Base-by-base conservation (phyloP, 2,113 vertebrate genomes). In the Platysternon megacephalum region DNA sequence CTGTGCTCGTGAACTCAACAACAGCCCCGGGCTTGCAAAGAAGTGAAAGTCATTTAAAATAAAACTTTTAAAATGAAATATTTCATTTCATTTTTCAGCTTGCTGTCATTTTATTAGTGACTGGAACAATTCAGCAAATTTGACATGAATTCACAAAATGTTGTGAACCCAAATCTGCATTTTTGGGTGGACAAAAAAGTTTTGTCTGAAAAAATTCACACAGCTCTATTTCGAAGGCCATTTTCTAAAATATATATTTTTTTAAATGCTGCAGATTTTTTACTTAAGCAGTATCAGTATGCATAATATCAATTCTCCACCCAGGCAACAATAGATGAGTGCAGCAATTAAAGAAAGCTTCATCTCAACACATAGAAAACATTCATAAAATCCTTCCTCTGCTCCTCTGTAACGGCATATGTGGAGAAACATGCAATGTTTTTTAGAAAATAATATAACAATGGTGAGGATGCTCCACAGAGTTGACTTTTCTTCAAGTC, bases 351-450 rank as follows among this genome's bases (percentile, higher is more conserved):
- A 89, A 87, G 55, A 91, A 88, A 85, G 46, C 53, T 95, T 68
- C 91, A 93, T 80, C 86, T 88, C 61, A 95, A 83, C 32, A 11
- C 5, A 7, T 88, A 88, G 86, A 95, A 80, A 51, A 91, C 86
- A 95, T 35, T 86, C 74, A 81, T 24, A 4, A 97, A 78, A 92
- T 83, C 74, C 0, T 0, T 91, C 85, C 93, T 95, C 93, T 97
- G 53, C 96, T 96, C 90, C 96, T n/a, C n/a, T n/a, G 84, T 95
- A 97, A 89, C 74, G 82, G 84, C 93, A 94, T 91, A 95, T 82
- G 81, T 93, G 91, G 92, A 91, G 79, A 55, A 97, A 95, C 22
- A 76, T 24, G 72, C 39, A 76, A 24, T 76, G 6, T 11, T 76
- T 44, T 44, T 24, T 76, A 76, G 11, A 44, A 44, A 26, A 44